These are phyloP conservation scores for Cheilosia impressa DNA, from an alignment of 2,888 invertebrate species.

Conservation along the genomic window DNA sequence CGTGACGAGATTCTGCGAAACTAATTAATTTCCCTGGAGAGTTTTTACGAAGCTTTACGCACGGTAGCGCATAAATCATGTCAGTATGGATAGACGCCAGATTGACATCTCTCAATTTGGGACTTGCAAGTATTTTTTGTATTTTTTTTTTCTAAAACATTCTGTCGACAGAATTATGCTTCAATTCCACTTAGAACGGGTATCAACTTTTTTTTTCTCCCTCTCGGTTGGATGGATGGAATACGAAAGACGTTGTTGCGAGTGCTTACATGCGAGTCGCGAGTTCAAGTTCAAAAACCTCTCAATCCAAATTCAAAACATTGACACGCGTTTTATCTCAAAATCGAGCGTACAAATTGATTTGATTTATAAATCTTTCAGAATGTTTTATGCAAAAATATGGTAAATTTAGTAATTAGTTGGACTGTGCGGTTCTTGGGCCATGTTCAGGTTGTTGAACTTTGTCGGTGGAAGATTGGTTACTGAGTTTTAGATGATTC, in stretches of 20 bases:
- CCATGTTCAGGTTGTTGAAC: constrained; percentile 31
- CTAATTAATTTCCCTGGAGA: constrained; percentile 25
- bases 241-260: constrained; percentile 38
- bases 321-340: constrained; percentile 62
- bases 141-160: constrained; percentile 63
- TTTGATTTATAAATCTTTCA: constrained; percentile 59
- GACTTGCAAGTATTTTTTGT: neutral
- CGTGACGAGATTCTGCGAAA: constrained; percentile 10
- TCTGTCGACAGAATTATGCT: constrained; percentile 72
- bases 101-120: constrained; percentile 61
- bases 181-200: constrained; percentile 58
- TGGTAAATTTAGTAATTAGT: constrained; percentile 42
- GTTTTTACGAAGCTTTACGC: neutral
- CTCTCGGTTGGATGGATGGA: neutral
- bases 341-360: constrained; percentile 37
- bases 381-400: constrained; percentile 38
- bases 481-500: neutral
- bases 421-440: neutral
- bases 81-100: constrained; percentile 25
- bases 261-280: constrained; percentile 27
- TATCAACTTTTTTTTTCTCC: neutral
- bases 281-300: constrained; percentile 74
- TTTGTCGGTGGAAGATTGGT: neutral
- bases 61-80: constrained; percentile 43
- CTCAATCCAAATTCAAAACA: constrained; percentile 61